Conservation (phyloP, 2,113 vertebrate species). For the Holacanthus passer region DNA sequence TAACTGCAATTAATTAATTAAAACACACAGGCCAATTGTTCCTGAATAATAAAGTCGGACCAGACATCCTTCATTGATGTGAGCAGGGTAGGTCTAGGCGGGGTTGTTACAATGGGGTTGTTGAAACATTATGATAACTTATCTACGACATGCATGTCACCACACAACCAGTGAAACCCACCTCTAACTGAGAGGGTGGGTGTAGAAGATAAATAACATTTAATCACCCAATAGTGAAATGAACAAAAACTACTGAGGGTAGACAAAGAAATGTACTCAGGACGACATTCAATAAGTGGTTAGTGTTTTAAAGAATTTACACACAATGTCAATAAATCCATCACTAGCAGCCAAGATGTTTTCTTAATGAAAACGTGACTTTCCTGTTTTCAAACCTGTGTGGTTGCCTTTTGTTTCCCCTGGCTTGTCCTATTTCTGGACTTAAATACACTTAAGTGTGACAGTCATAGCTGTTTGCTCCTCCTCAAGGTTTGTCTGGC, state of each 20-base stretch:
- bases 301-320: too few species aligned
- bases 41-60: background rate
- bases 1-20: background rate
- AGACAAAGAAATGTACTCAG: background rate
- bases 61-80: background rate
- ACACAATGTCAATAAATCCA: background rate
- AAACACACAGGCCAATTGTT: background rate
- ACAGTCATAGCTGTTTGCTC: background rate
- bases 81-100: constrained; percentile 32
- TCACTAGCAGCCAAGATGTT: background rate
- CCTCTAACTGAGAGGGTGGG: background rate
- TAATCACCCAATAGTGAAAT: background rate
- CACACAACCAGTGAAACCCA: background rate
- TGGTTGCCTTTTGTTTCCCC: background rate
- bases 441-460: background rate
- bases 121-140: constrained; percentile 68
- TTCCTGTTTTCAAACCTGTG: background rate
- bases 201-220: background rate
- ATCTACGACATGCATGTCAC: constrained; percentile 65
- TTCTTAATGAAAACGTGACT: background rate
- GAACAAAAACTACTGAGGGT: background rate
- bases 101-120: constrained; percentile 34
- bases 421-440: background rate
- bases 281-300: background rate
- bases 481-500: background rate